These are phyloP conservation scores for Barnardius zonarius DNA, from an alignment of 2,113 vertebrate species.

Conservation along the genomic window DNA sequence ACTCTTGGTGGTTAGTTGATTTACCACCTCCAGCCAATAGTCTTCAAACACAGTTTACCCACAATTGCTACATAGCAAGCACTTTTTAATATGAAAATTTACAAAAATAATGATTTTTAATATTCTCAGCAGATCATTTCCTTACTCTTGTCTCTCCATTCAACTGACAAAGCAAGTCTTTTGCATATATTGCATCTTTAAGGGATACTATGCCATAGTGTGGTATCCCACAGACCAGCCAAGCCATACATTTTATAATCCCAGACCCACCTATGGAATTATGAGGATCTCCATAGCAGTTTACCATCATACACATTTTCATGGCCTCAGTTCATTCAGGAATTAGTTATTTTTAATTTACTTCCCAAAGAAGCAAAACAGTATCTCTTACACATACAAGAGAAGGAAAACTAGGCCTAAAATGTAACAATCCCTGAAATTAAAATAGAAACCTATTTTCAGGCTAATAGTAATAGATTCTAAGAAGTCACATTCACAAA, in stretches of 20 bases:
- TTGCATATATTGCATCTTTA: neutral
- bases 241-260: neutral
- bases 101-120: neutral
- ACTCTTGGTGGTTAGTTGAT: neutral
- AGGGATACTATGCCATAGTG: neutral
- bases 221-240: neutral
- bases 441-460: neutral
- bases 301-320: neutral
- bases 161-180: fast-evolving
- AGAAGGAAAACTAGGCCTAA: neutral
- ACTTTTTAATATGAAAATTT: neutral
- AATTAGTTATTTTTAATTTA: neutral
- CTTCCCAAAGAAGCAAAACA: neutral
- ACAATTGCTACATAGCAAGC: neutral
- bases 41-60: neutral
- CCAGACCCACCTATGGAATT: neutral
- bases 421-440: neutral
- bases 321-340: neutral
- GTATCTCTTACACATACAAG: neutral
- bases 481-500: neutral
- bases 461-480: neutral
- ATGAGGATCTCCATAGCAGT: neutral
- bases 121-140: neutral
- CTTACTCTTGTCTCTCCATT: neutral
- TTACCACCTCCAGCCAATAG: neutral